Percentiles rank a stretch among this genome's conserved stretches.
Conservation (phyloP, 2,888 invertebrate species). For the Metalampra italica region DNA sequence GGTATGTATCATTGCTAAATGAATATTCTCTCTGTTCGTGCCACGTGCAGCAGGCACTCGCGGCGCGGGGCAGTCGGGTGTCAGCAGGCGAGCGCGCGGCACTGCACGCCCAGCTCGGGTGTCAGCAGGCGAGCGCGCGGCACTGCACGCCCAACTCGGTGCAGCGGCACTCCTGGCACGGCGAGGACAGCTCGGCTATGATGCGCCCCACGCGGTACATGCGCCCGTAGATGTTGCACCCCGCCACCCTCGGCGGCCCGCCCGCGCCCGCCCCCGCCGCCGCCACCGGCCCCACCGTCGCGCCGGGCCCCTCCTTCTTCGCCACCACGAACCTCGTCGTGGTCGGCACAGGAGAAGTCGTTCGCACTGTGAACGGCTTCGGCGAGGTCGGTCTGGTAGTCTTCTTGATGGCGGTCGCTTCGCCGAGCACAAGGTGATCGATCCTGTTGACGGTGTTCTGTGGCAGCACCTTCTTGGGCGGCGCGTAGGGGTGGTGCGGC, state of each 20-base stretch:
- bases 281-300: not conserved
- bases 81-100: slow-evolving; percentile 75
- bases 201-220: slow-evolving; percentile 92
- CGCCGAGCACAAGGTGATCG: slow-evolving; percentile 65
- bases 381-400: slow-evolving; percentile 30
- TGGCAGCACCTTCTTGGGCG: slow-evolving; percentile 34
- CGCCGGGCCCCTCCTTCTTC: slow-evolving; percentile 23
- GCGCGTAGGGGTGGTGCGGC: slow-evolving; percentile 36
- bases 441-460: slow-evolving; percentile 56
- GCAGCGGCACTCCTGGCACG: slow-evolving; percentile 91
- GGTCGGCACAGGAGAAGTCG: slow-evolving; percentile 21
- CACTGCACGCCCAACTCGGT: slow-evolving; percentile 93
- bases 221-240: slow-evolving; percentile 93
- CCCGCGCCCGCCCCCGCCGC: slow-evolving; percentile 32
- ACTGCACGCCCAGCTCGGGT: slow-evolving; percentile 90
- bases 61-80: not conserved
- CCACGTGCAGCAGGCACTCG: not conserved
- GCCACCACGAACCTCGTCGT: slow-evolving; percentile 16
- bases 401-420: slow-evolving; percentile 58
- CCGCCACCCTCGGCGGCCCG: slow-evolving; percentile 85
- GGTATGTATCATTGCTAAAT: slow-evolving; percentile 24
- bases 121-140: slow-evolving; percentile 61
- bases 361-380: slow-evolving; percentile 13
- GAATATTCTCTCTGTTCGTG: slow-evolving; percentile 25
- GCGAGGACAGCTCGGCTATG: slow-evolving; percentile 88